These are phyloP conservation scores for Aquatica leii DNA, from an alignment of 2,888 invertebrate genomes.

Conservation along the genomic window DNA sequence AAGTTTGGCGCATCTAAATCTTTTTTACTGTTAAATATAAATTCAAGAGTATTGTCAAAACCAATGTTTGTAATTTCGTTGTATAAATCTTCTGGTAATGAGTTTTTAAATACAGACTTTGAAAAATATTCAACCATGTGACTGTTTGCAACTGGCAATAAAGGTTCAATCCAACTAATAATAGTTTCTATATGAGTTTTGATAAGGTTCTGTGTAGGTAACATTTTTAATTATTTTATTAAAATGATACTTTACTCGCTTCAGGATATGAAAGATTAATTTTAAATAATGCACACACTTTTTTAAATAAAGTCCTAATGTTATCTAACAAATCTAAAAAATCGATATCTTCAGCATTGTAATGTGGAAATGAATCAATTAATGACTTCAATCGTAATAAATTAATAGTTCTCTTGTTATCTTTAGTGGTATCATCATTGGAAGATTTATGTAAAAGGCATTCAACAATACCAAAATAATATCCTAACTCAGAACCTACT, in stretches of 20 bases:
- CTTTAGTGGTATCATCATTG: conserved; percentile 52
- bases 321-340: conserved; percentile 68
- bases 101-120: conserved; percentile 69
- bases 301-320: conserved; percentile 75
- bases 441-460: conserved; percentile 49
- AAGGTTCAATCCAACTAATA: conserved; percentile 66
- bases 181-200: conserved; percentile 62
- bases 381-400: conserved; percentile 66
- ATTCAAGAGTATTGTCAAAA: conserved; percentile 60
- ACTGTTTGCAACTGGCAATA: conserved; percentile 73
- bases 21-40: conserved; percentile 62
- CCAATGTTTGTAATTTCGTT: conserved; percentile 61
- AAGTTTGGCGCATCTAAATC: conserved; percentile 44
- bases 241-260: conserved; percentile 68
- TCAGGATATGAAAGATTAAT: conserved; percentile 66
- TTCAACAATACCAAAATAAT: conserved; percentile 70
- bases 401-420: conserved; percentile 65
- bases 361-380: conserved; percentile 71
- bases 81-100: conserved; percentile 62
- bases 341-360: conserved; percentile 72
- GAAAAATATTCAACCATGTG: conserved; percentile 82
- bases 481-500: conserved; percentile 80
- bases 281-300: conserved; percentile 73
- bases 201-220: conserved; percentile 47
- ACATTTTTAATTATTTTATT: conserved; percentile 52